These are phyloP conservation scores for Calameuta pallipes DNA, from an alignment of 2,888 invertebrate genomes.

Conservation along the genomic window DNA sequence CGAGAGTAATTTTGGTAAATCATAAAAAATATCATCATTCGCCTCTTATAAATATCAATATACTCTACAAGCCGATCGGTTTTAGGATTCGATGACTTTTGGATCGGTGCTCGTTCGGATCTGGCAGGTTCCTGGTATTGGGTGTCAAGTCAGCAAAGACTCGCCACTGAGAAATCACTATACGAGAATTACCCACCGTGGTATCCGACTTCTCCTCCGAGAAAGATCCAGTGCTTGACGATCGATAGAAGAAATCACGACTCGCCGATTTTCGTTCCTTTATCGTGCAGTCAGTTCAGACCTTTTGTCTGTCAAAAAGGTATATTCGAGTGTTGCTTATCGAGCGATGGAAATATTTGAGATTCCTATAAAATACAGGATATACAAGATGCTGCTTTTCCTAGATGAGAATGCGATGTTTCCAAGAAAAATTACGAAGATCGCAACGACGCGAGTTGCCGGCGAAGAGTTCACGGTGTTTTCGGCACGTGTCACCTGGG, in stretches of 20 bases:
- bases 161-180: neutral
- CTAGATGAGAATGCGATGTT: neutral
- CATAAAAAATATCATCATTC: neutral
- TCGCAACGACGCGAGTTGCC: slow-evolving; percentile 11
- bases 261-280: slow-evolving; percentile 20
- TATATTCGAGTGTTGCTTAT: neutral
- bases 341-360: neutral
- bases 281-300: slow-evolving; percentile 19
- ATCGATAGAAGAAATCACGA: slow-evolving; percentile 30
- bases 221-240: slow-evolving; percentile 28
- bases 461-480: slow-evolving; percentile 33
- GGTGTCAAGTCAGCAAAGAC: slow-evolving; percentile 16
- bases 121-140: slow-evolving; percentile 30
- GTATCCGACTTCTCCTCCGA: slow-evolving; percentile 3
- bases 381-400: neutral
- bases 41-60: no score
- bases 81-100: slow-evolving; percentile 32
- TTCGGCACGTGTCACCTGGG: slow-evolving; percentile 33
- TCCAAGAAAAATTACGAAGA: neutral
- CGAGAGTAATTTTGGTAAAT: slow-evolving; percentile 23
- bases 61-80: neutral
- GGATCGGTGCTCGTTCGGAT: slow-evolving; percentile 36
- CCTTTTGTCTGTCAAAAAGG: slow-evolving; percentile 27
- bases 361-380: neutral
- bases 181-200: neutral